These are phyloP conservation scores for Philonicus albiceps DNA, from an alignment of 2,888 invertebrate genomes.

Conservation along the genomic window DNA sequence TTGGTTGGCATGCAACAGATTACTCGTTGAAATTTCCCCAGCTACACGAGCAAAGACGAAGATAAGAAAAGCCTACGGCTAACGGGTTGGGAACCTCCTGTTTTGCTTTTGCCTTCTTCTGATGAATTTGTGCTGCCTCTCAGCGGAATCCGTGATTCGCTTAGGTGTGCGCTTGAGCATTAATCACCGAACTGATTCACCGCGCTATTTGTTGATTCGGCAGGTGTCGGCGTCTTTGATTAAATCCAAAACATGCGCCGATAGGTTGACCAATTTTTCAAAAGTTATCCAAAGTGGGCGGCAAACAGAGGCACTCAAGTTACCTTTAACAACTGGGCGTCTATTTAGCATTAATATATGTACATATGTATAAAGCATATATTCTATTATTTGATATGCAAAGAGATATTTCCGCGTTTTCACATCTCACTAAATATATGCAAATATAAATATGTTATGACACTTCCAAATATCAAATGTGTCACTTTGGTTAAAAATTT, in stretches of 20 bases:
- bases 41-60: neutral
- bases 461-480: neutral
- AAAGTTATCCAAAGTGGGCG: neutral
- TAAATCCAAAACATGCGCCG: neutral
- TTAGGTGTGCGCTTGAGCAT: conserved; percentile 15
- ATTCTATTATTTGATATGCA: too few relatives aligned
- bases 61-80: too few relatives aligned
- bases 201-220: neutral
- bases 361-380: too few relatives aligned
- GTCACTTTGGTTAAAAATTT: neutral
- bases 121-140: neutral
- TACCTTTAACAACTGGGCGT: too few relatives aligned
- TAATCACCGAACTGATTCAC: neutral
- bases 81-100: neutral
- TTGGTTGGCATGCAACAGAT: neutral
- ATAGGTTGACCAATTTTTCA: neutral
- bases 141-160: neutral
- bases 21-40: neutral
- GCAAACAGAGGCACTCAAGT: neutral
- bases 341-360: too few relatives aligned
- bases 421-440: neutral
- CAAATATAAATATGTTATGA: neutral
- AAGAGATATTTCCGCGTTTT: neutral
- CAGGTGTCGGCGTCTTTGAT: neutral
- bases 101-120: neutral